Percentiles rank a stretch among this genome's conserved stretches.
phyloP scores from a whole-genome alignment of 2,888 invertebrate genomes.

The Anthoptus insignis region DNA sequence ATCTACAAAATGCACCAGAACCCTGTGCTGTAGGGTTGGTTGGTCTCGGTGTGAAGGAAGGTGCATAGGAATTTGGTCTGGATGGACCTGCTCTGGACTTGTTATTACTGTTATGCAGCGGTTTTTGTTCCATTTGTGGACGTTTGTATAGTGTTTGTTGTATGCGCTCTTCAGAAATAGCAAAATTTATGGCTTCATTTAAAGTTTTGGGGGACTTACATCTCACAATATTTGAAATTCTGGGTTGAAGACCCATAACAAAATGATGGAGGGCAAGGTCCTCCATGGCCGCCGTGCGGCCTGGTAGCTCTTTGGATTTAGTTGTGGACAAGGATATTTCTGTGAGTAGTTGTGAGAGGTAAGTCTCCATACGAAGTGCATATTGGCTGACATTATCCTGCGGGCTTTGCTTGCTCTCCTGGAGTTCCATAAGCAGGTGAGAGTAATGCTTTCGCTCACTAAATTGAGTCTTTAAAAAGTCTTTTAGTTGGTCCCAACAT shows the following conservation, averaged over 20 bases:
- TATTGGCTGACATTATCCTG: constrained; percentile 5
- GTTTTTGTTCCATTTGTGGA: neutral
- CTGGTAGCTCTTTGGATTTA: neutral
- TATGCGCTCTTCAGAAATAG: constrained; percentile 41
- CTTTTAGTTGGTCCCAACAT: constrained; percentile 46
- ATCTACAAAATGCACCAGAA: neutral
- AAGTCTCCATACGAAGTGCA: constrained; percentile 13
- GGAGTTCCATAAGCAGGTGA: neutral
- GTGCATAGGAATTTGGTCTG: neutral
- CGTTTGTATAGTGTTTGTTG: constrained; percentile 10
- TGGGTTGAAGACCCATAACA: constrained; percentile 36
- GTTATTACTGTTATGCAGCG: neutral
- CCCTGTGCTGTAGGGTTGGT: neutral
- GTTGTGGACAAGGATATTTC: neutral
- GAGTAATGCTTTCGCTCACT: constrained; percentile 15
- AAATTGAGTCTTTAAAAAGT: constrained; percentile 43
- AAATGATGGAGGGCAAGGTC: constrained; percentile 46
- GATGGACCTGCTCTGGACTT: neutral
- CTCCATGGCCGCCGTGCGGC: constrained; percentile 47
- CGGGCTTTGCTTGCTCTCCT: constrained; percentile 7
- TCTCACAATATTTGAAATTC: constrained; percentile 36
- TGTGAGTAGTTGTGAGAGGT: constrained; percentile 12
- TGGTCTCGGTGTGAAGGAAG: neutral
- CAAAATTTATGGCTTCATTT: constrained; percentile 42
- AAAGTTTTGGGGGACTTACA: constrained; percentile 33